These are phyloP conservation scores for Hycleus cichorii DNA, from an alignment of 1,140 invertebrate genomes.

Conservation along the genomic window DNA sequence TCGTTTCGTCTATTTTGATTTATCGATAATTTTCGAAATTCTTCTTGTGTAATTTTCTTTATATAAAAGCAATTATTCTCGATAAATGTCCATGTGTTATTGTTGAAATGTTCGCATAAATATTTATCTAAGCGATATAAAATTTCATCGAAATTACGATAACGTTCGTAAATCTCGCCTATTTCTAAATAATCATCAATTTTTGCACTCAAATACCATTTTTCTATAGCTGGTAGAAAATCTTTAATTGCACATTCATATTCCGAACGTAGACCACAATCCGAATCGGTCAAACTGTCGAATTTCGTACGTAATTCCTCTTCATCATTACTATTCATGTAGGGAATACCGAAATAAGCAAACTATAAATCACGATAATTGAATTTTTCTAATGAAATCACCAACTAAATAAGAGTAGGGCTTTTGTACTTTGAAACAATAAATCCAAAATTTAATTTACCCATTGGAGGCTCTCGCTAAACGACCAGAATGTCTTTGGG, in stretches of 20 bases:
- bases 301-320: conserved; percentile 38
- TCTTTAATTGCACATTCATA: conserved; percentile 23
- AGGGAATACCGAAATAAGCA: conserved; percentile 58
- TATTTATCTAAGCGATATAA: conserved; percentile 46
- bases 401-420: background rate
- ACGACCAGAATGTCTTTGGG: too few species aligned
- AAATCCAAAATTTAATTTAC: too few species aligned
- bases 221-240: conserved; percentile 31
- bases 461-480: too few species aligned
- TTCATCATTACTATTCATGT: conserved; percentile 53
- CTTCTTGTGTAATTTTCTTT: conserved; percentile 33
- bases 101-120: conserved; percentile 47
- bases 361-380: conserved; percentile 47
- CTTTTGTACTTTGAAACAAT: too few species aligned
- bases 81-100: conserved; percentile 43
- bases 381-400: conserved; percentile 3
- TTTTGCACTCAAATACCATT: conserved; percentile 31
- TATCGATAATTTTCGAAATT: conserved; percentile 10
- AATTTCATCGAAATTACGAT: conserved; percentile 27
- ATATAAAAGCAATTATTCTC: conserved; percentile 42
- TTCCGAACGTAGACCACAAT: conserved; percentile 9
- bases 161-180: conserved; percentile 15
- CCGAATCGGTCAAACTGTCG: conserved; percentile 23
- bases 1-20: conserved; percentile 20
- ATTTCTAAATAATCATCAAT: conserved; percentile 21